These are phyloP conservation scores for Setophaga coronata DNA, from an alignment of 2,113 vertebrate genomes.

Conservation along the genomic window DNA sequence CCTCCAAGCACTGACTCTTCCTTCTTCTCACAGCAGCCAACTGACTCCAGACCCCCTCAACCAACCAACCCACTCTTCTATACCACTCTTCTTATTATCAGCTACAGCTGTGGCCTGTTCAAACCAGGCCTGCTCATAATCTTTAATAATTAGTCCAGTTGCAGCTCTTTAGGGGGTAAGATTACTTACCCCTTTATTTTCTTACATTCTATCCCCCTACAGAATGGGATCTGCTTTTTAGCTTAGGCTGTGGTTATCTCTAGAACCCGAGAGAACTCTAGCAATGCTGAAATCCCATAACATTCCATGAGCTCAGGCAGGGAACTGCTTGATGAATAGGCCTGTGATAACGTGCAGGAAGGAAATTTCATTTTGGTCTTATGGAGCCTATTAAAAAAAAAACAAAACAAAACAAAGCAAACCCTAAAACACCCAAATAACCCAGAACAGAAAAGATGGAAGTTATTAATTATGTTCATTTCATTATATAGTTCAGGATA, in stretches of 20 bases:
- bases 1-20: too few species aligned
- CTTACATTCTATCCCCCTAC: too few species aligned
- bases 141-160: too few species aligned
- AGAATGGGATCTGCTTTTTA: background rate
- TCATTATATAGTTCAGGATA: background rate
- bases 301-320: background rate
- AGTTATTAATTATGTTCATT: background rate
- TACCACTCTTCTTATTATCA: too few species aligned
- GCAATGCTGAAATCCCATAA: background rate
- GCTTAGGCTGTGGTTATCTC: background rate
- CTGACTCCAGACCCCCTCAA: too few species aligned
- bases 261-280: rapidly evolving
- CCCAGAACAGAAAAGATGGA: background rate
- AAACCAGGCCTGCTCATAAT: too few species aligned
- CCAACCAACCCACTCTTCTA: too few species aligned
- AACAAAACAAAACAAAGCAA: too few species aligned
- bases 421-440: background rate
- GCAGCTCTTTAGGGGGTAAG: too few species aligned
- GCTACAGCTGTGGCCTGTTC: too few species aligned
- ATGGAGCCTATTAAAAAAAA: background rate
- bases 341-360: background rate
- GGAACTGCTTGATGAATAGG: background rate
- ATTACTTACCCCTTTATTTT: too few species aligned
- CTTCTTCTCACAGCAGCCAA: too few species aligned
- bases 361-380: background rate